Evolutionary conservation across 2,797 vertebrate genomes (phyloP), one percentile per base, ranked within the genome.

Genomic region (Myotis myotis): DNA sequence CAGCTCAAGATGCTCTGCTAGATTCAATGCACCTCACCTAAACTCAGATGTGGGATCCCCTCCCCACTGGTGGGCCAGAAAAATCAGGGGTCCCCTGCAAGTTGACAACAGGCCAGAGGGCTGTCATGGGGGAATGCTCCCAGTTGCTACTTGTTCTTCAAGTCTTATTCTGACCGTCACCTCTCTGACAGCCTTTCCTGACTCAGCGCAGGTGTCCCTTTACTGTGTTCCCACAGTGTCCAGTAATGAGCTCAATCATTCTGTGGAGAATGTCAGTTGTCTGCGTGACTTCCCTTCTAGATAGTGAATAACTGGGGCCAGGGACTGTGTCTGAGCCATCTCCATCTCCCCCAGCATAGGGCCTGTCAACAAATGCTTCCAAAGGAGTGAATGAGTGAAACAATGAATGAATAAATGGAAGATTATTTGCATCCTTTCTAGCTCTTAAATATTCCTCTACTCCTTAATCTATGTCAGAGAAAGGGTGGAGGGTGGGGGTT

Each of bases 391-490:
- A 19, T 41, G 38, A 81, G 28, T 82, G 23, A 90, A 95, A 81
- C 25, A 81, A 47, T 30, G 16, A 70, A 8, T 44, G 16, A 57
- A 82, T 60, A 36, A 38, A 55, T 38, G 68, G n/a, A 79, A 66
- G 7, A 0, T 57, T 60, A 62, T 81, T 95, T 87, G 72, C 7
- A 80, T n/a, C n/a, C 33, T 66, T 44, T 79, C 30, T 36, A 60
- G 28, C 28, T 53, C 81, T 80, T 72, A 76, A 75, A 91, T 78
- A 33, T n/a, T 66, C 44, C 33, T 47, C 64, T 49, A 79, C 49
- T 66, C 44, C n/a, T 79, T 55, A 47, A 55, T 9, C 41, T 86
- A 6, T 53, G 25, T 81, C 71, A 96, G 36, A 96, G 23, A 74
- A 91, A 30, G 16, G 11, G 8, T 23, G 17, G 17, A 8, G 1